Evolutionary conservation across 1,140 invertebrate species (phyloP), one percentile per base, ranked within the genome.

Genomic region (Solenopsis fugax): DNA sequence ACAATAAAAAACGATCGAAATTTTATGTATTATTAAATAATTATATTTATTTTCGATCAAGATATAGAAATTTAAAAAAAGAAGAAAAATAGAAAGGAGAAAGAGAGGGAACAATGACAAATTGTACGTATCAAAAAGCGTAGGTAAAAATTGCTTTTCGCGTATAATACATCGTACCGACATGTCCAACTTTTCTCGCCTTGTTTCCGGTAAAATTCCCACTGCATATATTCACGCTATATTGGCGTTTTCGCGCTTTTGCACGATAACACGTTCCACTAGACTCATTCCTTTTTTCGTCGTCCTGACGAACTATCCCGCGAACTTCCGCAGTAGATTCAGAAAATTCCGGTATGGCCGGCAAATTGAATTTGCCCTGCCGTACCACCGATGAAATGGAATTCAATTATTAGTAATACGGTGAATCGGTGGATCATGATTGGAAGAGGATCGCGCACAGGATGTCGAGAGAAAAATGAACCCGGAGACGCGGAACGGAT

Each of bases 401-500:
- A 91, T 90, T 91, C 89, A 91, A 90, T 91, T 91, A 90, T 91
- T 91, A 90, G 89, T 91, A 90, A 91, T 90, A 91, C 76, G 73
- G 81, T 56, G 81, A 81, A 48, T 67, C 54, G 65, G 86, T 34
- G 54, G 37, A 58, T 54, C 65, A 65, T 85, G 88, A 89, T 90
- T 87, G 88, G 73, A 90, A 90, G 76, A 88, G 72, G 52, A 56
- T 56, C 4, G 71, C 21, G 71, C 0, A 18, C 37, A 3, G 41
- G 10, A 7, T 12, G 75, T 62, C 71, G 77, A n/a, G 21, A n/a
- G 45, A 77, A 65, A 77, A 77, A 89, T 34, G 58, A 34, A 71
- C 9, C 41, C 50, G 45, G 54, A 80, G 29, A 80, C 72, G 45
- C 72, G 45, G n/a, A 10, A 76, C 52, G 58, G 41, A 84, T 78